These are phyloP conservation scores for Morus bassanus DNA, from an alignment of 2,797 vertebrate species.

Conservation along the genomic window DNA sequence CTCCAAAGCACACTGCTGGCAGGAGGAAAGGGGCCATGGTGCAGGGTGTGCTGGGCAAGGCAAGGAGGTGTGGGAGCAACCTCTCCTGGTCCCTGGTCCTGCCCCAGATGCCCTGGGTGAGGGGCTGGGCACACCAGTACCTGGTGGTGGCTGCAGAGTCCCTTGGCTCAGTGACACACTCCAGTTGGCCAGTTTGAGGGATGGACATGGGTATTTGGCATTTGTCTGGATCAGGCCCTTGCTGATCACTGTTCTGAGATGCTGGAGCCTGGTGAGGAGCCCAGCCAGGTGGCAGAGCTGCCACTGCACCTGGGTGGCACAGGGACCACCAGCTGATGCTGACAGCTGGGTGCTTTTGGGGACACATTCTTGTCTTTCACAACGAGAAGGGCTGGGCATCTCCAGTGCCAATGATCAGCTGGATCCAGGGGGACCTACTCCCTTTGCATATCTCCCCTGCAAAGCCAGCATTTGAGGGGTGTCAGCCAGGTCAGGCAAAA, in stretches of 20 bases:
- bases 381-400: background rate
- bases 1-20: background rate
- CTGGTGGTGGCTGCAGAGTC: background rate
- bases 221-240: background rate
- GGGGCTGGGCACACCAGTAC: background rate
- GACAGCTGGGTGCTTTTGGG: background rate
- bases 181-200: background rate
- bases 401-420: background rate
- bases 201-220: rapidly evolving
- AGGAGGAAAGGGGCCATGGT: background rate
- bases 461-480: background rate
- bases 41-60: background rate
- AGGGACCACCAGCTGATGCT: background rate
- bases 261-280: background rate
- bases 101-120: background rate
- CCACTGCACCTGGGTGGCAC: rapidly evolving
- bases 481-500: background rate
- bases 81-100: background rate
- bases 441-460: background rate
- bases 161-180: background rate
- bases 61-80: background rate
- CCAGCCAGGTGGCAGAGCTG: background rate
- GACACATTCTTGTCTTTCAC: background rate
- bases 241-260: background rate
- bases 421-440: background rate